phyloP scores from a whole-genome alignment of 2,888 invertebrate genomes.

The Polymixis lichenea region DNA sequence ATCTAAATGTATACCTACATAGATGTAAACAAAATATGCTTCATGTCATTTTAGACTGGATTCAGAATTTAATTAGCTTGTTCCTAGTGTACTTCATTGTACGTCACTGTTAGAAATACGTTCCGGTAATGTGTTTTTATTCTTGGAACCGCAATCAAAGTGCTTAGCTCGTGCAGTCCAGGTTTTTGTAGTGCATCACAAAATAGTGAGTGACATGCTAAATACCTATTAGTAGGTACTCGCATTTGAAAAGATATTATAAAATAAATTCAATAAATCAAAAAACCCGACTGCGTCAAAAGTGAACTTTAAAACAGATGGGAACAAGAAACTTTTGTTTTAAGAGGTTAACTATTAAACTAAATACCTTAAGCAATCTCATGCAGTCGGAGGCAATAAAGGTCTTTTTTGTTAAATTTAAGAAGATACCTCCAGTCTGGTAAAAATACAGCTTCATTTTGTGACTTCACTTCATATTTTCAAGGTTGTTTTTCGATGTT shows the following conservation, averaged over 20 bases:
- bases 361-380: too few relatives aligned
- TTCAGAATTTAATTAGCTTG: constrained; percentile 38
- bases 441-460: neutral
- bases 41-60: constrained; percentile 43
- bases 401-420: too few relatives aligned
- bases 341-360: too few relatives aligned
- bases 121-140: neutral
- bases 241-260: neutral
- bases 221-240: neutral
- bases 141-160: neutral
- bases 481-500: neutral
- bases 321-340: too few relatives aligned
- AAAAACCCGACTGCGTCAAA: too few relatives aligned
- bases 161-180: neutral
- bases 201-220: neutral
- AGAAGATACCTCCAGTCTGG: too few relatives aligned
- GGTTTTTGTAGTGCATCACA: neutral
- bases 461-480: neutral
- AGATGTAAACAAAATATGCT: constrained; percentile 43
- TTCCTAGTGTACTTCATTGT: neutral
- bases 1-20: constrained; percentile 25
- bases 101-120: constrained; percentile 12
- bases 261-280: too few relatives aligned
- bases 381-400: too few relatives aligned
- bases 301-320: too few relatives aligned